Conservation (phyloP, 1,140 invertebrate species). For the Thalassaphorura encarpata region DNA sequence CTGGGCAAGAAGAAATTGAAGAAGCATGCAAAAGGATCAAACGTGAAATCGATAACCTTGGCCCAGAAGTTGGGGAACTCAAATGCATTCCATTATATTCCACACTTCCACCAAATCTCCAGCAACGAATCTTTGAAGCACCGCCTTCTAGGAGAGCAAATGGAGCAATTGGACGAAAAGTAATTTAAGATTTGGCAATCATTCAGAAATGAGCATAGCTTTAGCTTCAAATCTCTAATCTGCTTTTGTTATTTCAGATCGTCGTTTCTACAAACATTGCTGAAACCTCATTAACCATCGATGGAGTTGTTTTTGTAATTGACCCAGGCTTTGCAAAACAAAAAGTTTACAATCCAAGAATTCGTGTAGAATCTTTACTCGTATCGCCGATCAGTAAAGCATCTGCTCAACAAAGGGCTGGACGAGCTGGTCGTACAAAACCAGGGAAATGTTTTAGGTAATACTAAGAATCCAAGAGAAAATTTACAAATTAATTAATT, state of each 20-base stretch:
- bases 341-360: constrained; percentile 95
- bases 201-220: background rate
- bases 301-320: constrained; percentile 99
- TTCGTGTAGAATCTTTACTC: constrained; percentile 91
- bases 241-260: constrained; percentile 39
- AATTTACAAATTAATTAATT: background rate
- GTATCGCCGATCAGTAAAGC: constrained; percentile 99
- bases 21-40: constrained; percentile 98
- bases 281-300: constrained; percentile 97
- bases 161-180: constrained; percentile 86
- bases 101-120: constrained; percentile 91
- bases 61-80: constrained; percentile 90
- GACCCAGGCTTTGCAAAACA: constrained; percentile 99
- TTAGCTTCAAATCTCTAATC: constrained; percentile 13
- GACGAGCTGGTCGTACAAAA: constrained; percentile 88
- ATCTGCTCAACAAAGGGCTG: constrained; percentile 96
- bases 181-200: constrained; percentile 9
- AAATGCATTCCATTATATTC: constrained; percentile 99
- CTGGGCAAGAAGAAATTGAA: constrained; percentile 95
- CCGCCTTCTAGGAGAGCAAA: constrained; percentile 85
- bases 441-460: constrained; percentile 64
- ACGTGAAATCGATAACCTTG: constrained; percentile 91
- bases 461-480: background rate
- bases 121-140: constrained; percentile 95
- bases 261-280: constrained; percentile 99